Evolutionary conservation across 2,113 vertebrate genomes (phyloP), one percentile per base, ranked within the genome.

Genomic region (Amphiprion percula): DNA sequence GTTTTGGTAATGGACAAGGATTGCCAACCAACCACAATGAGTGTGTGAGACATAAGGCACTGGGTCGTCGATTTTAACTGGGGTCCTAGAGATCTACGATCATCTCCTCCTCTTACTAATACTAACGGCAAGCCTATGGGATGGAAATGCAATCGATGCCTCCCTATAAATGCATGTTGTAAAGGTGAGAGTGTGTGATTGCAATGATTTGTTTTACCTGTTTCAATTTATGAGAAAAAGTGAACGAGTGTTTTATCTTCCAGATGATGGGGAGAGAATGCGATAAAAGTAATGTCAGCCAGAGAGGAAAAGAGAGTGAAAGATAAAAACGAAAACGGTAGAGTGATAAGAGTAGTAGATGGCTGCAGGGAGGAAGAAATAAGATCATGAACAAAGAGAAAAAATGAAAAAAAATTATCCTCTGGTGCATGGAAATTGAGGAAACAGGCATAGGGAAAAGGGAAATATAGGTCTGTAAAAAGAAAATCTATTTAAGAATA

Each of bases 151-250:
- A 83, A 77, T 84, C 82, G 30, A 77, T 84, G 61, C 81, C 63
- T 79, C 66, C 66, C 77, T 69, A 84, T 89, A 89, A 86, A 86
- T 86, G 80, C 79, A 82, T n/a, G 23, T 76, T 68, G 74, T 86
- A 86, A 88, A 82, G 84, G 84, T 82, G 74, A 86, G 77, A 71
- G 79, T 77, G 63, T 82, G 79, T 74, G 77, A 81, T 81, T 88
- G 83, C 73, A 81, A 86, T 81, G 83, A 88, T 88, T 86, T 86
- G 87, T 83, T 88, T 86, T 86, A 88, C 63, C 65, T 33, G 33
- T 80, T 86, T 79, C 77, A 74, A 80, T 88, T 88, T 65, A 81
- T 84, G 65, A 86, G 83, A 58, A 86, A 88, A 69, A 62, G 39
- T 28, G 67, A 67, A 75, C 49, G 60, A 85, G 83, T 78, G 77